These are phyloP conservation scores for Sisyra terminalis DNA, from an alignment of 2,888 invertebrate species.

Conservation along the genomic window DNA sequence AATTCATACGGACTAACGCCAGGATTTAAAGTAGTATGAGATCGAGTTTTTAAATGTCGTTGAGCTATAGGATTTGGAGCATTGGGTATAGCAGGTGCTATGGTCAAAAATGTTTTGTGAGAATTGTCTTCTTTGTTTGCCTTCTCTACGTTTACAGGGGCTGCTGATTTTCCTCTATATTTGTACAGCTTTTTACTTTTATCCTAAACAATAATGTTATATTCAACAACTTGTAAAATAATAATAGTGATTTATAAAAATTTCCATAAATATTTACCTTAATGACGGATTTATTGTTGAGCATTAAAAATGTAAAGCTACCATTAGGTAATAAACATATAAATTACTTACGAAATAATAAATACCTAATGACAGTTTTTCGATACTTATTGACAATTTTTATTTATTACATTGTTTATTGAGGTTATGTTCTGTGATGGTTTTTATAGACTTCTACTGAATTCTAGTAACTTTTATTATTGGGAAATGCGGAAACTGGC, in stretches of 20 bases:
- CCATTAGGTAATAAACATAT: background rate
- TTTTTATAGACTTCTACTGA: too few species aligned
- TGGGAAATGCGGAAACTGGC: too few species aligned
- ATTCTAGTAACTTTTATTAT: too few species aligned
- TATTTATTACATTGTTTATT: conserved; percentile 8
- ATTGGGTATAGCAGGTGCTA: conserved; percentile 22
- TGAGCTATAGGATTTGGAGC: conserved; percentile 13
- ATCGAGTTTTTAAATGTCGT: conserved; percentile 24
- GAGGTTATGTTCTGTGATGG: conserved; percentile 4
- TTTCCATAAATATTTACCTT: background rate
- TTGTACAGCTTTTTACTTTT: conserved; percentile 32
- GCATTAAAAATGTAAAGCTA: conserved; percentile 6
- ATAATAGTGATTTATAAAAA: background rate
- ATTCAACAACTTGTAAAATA: background rate
- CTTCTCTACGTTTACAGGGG: conserved; percentile 11
- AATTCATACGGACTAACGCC: conserved; percentile 13
- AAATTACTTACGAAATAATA: background rate
- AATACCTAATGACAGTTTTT: background rate
- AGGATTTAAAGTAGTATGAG: conserved; percentile 18
- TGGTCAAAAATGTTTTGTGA: conserved; percentile 16
- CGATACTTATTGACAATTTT: conserved; percentile 5
- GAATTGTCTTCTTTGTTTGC: conserved; percentile 7
- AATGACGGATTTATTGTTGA: conserved; percentile 3
- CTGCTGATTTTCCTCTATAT: conserved; percentile 30
- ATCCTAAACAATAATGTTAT: conserved; percentile 17